These are phyloP conservation scores for Lasioglossum malachurum DNA, from an alignment of 2,888 invertebrate genomes.

Conservation along the genomic window DNA sequence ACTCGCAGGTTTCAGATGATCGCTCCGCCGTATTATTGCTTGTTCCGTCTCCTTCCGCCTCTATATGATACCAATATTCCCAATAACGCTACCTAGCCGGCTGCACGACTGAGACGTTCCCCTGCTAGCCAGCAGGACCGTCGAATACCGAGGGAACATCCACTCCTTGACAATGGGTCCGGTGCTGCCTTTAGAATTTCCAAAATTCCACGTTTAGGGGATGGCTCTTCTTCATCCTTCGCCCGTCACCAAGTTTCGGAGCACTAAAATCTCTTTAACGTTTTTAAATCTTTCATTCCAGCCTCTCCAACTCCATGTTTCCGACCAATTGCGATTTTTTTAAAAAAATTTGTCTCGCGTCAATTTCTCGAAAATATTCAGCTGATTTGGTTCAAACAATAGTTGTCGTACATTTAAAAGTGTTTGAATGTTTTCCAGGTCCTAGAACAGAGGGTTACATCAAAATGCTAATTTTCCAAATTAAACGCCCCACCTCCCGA, in stretches of 20 bases:
- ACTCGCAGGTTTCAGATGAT: constrained; percentile 78
- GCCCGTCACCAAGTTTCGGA: not conserved
- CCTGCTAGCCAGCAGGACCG: not conserved
- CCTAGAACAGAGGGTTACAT: not conserved
- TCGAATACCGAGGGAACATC: constrained; percentile 44
- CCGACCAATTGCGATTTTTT: too few relatives aligned
- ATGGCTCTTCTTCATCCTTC: not conserved
- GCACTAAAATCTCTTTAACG: not conserved
- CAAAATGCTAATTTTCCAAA: not conserved
- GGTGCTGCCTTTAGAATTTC: constrained; percentile 24
- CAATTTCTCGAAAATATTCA: too few relatives aligned
- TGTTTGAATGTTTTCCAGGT: too few relatives aligned
- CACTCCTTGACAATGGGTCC: constrained; percentile 24
- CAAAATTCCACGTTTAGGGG: constrained; percentile 32
- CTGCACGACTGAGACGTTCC: constrained; percentile 27
- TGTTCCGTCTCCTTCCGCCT: constrained; percentile 63
- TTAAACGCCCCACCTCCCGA: not conserved
- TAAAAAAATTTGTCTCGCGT: too few relatives aligned
- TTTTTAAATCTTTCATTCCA: not conserved
- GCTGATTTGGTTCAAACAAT: not conserved
- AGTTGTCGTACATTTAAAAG: too few relatives aligned
- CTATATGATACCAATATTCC: constrained; percentile 78
- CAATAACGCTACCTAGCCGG: constrained; percentile 67
- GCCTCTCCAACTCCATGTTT: too few relatives aligned
- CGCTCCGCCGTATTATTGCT: constrained; percentile 78